Conservation (phyloP, 2,113 vertebrate genomes). For the Mungos mungo region DNA sequence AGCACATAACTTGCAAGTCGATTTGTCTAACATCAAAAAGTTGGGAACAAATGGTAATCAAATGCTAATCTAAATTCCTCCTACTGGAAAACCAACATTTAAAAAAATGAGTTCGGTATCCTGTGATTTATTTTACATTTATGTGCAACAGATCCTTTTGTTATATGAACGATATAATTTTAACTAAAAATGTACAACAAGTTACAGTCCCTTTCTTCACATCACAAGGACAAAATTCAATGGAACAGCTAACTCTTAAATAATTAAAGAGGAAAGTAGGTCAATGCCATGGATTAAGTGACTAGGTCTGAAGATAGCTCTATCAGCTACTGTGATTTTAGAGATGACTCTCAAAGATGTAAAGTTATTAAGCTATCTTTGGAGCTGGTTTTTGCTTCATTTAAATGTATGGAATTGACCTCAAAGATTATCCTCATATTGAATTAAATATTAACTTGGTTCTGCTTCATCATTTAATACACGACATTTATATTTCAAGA, state of each 20-base stretch:
- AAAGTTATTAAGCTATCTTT: conserved; percentile 72
- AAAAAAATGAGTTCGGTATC: conserved; percentile 1
- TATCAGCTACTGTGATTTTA: conserved; percentile 76
- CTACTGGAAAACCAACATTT: not conserved
- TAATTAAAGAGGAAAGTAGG: conserved; percentile 82
- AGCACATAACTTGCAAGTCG: conserved; percentile 7
- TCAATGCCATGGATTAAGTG: conserved; percentile 79
- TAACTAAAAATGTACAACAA: conserved; percentile 61
- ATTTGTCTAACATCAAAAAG: conserved; percentile 21
- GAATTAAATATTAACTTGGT: conserved; percentile 79
- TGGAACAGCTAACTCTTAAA: conserved; percentile 78
- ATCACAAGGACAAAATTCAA: conserved; percentile 78
- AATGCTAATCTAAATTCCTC: conserved; percentile 33
- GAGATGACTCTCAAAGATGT: conserved; percentile 74
- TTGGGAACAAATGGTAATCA: not conserved
- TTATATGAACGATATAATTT: conserved; percentile 48
- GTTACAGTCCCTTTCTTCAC: conserved; percentile 47
- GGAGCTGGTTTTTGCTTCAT: conserved; percentile 74
- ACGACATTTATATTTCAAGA: conserved; percentile 73
- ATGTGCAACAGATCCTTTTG: conserved; percentile 30
- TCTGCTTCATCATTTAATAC: conserved; percentile 71
- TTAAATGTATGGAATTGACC: conserved; percentile 79
- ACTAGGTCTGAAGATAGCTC: conserved; percentile 58
- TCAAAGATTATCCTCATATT: conserved; percentile 76
- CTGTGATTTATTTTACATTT: conserved; percentile 45